These are phyloP conservation scores for Garra rufa DNA, from an alignment of 2,113 vertebrate genomes.

Conservation along the genomic window DNA sequence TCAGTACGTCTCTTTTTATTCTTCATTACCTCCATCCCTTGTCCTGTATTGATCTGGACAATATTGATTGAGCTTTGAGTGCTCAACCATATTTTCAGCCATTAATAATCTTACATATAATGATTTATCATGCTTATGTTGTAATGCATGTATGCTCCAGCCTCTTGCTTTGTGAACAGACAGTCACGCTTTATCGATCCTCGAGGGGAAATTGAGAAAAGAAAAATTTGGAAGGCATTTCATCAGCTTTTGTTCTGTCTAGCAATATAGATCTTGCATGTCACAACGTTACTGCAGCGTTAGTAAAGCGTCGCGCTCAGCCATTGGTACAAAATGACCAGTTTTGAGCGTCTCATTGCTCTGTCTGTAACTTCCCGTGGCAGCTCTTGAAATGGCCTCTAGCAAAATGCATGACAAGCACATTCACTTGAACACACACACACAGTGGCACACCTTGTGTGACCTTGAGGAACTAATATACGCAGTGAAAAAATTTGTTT, in stretches of 20 bases:
- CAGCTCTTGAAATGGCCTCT: background rate
- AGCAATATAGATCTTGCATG: background rate
- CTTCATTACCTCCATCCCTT: background rate
- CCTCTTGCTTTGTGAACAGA: background rate
- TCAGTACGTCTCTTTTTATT: conserved; percentile 2
- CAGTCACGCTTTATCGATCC: conserved; percentile 20
- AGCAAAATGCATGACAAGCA: background rate
- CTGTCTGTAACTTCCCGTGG: background rate
- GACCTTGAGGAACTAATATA: background rate
- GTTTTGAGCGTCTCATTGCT: background rate
- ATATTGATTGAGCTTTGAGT: conserved; percentile 9
- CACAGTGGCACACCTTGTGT: background rate
- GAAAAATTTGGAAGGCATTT: conserved; percentile 13
- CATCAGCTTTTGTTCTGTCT: background rate
- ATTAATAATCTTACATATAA: conserved; percentile 31
- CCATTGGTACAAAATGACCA: conserved; percentile 2
- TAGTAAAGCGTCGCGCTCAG: conserved; percentile 16
- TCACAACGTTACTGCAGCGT: conserved; percentile 3
- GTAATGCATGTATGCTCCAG: conserved; percentile 10
- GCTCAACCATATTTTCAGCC: background rate
- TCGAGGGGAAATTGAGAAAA: background rate
- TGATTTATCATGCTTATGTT: conserved; percentile 28
- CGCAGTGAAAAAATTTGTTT: background rate
- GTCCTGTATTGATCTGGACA: conserved; percentile 34
- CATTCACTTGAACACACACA: background rate